Conservation (phyloP, 2,113 vertebrate genomes). For the Sinocyclocheilus maitianheensis region DNA sequence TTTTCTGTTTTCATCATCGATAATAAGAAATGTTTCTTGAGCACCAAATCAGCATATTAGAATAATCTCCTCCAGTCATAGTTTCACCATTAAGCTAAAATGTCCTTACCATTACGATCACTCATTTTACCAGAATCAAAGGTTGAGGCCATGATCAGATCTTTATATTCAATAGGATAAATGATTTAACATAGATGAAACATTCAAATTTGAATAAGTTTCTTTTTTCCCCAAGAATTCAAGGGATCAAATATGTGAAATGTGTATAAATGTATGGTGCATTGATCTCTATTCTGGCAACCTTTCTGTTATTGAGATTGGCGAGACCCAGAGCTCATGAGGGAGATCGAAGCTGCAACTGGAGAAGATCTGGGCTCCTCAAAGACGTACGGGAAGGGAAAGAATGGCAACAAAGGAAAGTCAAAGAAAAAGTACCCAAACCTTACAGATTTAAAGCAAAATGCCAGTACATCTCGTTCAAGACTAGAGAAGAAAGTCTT, state of each 20-base stretch:
- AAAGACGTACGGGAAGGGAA: conserved; percentile 65
- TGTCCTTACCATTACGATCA: too few species aligned
- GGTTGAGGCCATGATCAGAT: too few species aligned
- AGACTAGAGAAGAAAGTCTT: conserved; percentile 91
- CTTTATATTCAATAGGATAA: background rate
- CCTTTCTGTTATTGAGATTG: conserved; percentile 76
- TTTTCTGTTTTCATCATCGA: background rate
- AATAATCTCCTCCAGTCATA: background rate
- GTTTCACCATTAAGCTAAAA: background rate
- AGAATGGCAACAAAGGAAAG: conserved; percentile 75
- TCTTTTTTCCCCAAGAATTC: too few species aligned
- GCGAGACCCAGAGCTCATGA: conserved; percentile 88
- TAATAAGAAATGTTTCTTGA: background rate
- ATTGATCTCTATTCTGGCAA: background rate
- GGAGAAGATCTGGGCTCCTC: conserved; percentile 88
- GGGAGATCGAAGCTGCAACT: conserved; percentile 87
- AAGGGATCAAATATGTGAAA: background rate
- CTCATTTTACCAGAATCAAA: too few species aligned
- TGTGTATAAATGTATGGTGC: background rate
- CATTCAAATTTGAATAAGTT: background rate
- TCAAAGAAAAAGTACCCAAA: conserved; percentile 83
- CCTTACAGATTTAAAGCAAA: conserved; percentile 88
- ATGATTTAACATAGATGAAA: background rate
- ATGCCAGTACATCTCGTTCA: conserved; percentile 79
- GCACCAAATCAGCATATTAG: background rate